Percentiles rank a stretch among this genome's conserved stretches.
phyloP scores from a whole-genome alignment of 2,888 invertebrate species.

The Schrankia costaestrigalis region DNA sequence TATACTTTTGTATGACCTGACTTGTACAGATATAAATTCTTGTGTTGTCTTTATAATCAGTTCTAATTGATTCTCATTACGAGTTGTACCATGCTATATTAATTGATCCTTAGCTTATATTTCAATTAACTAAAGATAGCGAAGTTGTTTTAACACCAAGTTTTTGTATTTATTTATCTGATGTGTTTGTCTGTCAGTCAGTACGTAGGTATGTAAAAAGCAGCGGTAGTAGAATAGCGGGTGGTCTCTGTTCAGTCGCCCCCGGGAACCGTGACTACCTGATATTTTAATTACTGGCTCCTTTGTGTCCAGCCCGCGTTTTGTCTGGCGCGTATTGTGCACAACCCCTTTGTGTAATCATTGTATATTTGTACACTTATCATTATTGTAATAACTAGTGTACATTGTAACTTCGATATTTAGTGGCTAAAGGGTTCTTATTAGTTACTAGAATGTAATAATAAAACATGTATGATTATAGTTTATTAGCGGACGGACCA shows the following conservation, averaged over 20 bases:
- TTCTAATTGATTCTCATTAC: no score
- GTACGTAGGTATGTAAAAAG: slow-evolving; percentile 17
- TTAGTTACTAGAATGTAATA: no score
- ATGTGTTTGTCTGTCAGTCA: slow-evolving; percentile 2
- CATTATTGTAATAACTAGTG: slow-evolving; percentile 11
- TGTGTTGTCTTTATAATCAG: no score
- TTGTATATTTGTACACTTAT: slow-evolving; percentile 17
- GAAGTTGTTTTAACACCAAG: no score
- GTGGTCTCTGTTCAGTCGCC: slow-evolving; percentile 26
- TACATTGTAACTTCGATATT: no score
- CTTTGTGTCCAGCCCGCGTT: slow-evolving; percentile 42
- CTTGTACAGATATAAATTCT: slow-evolving; percentile 38
- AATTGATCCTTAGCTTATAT: no score
- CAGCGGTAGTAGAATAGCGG: slow-evolving; percentile 32
- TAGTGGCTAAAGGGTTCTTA: no score
- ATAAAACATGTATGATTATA: no score
- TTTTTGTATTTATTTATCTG: no score
- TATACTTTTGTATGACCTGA: slow-evolving; percentile 37
- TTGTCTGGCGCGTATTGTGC: slow-evolving; percentile 25
- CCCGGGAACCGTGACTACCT: slow-evolving; percentile 48
- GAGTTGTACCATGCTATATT: no score
- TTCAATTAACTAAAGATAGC: no score
- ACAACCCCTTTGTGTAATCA: background rate
- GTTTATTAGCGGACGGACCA: slow-evolving; percentile 1
- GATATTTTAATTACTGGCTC: slow-evolving; percentile 57